phyloP scores from a whole-genome alignment of 92 coral and sea anemone species.

The Metridium senile region DNA sequence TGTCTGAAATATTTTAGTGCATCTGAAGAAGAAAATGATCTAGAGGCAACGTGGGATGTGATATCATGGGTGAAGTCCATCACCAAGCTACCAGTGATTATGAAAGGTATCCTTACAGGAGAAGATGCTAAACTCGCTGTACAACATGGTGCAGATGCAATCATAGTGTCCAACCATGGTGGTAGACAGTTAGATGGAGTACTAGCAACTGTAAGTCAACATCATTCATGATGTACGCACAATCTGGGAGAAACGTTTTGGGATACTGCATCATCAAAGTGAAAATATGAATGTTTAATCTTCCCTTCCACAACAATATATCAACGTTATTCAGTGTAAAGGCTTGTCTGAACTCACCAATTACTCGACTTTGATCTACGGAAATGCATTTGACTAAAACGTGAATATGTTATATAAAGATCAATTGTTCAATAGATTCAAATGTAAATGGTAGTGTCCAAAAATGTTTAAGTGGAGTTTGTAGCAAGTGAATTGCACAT shows the following conservation, averaged over 20 bases:
- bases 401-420: too few relatives aligned
- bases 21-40: background rate
- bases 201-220: constrained; percentile 51
- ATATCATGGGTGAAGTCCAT: constrained; percentile 58
- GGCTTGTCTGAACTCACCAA: background rate
- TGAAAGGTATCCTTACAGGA: constrained; percentile 73
- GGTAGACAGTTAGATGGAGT: constrained; percentile 86
- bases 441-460: too few relatives aligned
- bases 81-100: constrained; percentile 59
- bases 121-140: constrained; percentile 83
- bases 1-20: background rate
- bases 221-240: background rate
- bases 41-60: constrained; percentile 44
- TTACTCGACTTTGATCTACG: too few relatives aligned
- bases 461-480: too few relatives aligned
- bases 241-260: background rate
- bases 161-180: constrained; percentile 84
- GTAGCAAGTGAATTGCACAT: too few relatives aligned
- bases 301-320: background rate
- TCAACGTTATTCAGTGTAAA: background rate
- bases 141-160: constrained; percentile 73
- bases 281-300: too few relatives aligned
- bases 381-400: too few relatives aligned
- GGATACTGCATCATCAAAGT: too few relatives aligned
- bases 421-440: too few relatives aligned